Evolutionary conservation across 2,797 vertebrate species (phyloP), one percentile per base, ranked within the genome.

Genomic region (Garrulus glandarius): DNA sequence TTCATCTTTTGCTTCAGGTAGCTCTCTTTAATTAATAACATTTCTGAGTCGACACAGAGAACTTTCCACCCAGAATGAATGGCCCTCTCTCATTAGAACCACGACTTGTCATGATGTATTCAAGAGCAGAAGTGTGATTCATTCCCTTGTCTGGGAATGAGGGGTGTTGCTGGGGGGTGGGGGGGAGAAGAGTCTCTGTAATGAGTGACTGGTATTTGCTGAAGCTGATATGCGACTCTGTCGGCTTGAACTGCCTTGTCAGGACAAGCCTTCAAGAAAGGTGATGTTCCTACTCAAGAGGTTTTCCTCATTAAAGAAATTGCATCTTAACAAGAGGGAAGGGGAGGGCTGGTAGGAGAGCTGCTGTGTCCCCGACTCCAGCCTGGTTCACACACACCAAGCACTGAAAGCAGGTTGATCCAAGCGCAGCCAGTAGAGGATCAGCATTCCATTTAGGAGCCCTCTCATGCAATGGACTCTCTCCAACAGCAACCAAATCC

Each of bases 1-100:
- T 97, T 96, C 96, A 98, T 97, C 92, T 97, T 96, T 96, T 97
- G 97, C 97, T 98, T 98, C 98, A 98, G 97, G 98, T 98, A 98
- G 96, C 96, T 98, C 97, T 98, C 98, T 98, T 98, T 98, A 98
- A 98, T 98, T 98, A 98, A 98, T 98, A 97, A 96, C 97, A 97
- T 97, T 96, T 98, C 97, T 97, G 89, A 94, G 97, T 92, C 97
- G 96, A 97, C 98, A 97, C 97, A 97, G 97, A 97, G 98, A 98
- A 97, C 97, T 97, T 98, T 98, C 98, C 96, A 96, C 95, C 95
- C 96, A 98, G 98, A 98, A 98, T 97, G 97, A 98, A 98, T 98
- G 97, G 97, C 96, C 96, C 95, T 97, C 97, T 98, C 98, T 98
- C 98, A 98, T 98, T 98, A 98, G 97, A 98, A 96, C 97, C 97